Evolutionary conservation across 2,888 invertebrate genomes (phyloP), one percentile per base, ranked within the genome.

Genomic region (Ennomos erosarius): DNA sequence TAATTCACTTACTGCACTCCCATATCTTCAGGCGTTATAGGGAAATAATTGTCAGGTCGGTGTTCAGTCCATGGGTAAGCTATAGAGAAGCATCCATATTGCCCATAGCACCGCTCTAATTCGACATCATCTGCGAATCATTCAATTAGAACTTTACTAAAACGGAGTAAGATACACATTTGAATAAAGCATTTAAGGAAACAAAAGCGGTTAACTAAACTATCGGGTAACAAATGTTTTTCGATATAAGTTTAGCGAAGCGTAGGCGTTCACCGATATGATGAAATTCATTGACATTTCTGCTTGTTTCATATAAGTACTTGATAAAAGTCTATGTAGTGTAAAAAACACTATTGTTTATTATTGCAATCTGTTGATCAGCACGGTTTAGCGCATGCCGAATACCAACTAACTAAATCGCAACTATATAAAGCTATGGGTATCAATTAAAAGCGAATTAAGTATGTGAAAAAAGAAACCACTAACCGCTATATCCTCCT

Each of bases 11-110:
- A 94, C 86, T 90, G 87, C 12, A 93, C 93, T 64, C 91, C 92
- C 76, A 94, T 93, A 59, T 88, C 93, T 58, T 95, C 94, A 0
- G 97, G 95, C 42, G 95, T 92, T 64, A 94, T 94, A 0, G 98
- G 98, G 81, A 96, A 96, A 44, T 95, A 93, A 67, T 96, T 96
- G 54, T 97, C 96, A 16, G 97, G 97, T 33, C 97, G 93, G 55
- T 95, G 93, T 67, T 95, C 95, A 0, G 96, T 95, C 97, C 97
- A 97, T 0, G 97, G 97, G 35, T 94, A 93, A 10, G 94, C 94
- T 59, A 96, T 94, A 49, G 96, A 95, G 81, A 97, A 97, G 79
- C 97, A 97, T 4, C 97, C 97, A 70, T 96, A 97, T 0, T 94
- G 94, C 0, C 95, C 95, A 81, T 95, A 97, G 81, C 97, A 97